Conservation (phyloP, 2,113 vertebrate genomes). For the Rhineura floridana region DNA sequence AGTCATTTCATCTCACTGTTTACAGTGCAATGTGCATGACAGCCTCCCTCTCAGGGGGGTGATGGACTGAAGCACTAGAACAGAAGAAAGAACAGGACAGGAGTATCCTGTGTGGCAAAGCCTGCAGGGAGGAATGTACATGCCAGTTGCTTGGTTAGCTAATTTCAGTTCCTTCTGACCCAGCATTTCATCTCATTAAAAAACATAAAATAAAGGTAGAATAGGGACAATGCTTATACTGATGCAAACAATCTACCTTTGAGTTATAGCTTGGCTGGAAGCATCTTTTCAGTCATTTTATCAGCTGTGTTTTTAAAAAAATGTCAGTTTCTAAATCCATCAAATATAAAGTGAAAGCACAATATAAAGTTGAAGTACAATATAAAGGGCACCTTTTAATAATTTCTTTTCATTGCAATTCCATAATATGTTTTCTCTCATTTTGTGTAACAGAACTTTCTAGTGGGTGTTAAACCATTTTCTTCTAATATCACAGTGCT, state of each 20-base stretch:
- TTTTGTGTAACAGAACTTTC: not conserved
- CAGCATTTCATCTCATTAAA: not conserved
- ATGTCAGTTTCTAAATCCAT: not conserved
- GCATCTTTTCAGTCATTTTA: not conserved
- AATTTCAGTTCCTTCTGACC: not conserved
- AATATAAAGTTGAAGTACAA: not conserved
- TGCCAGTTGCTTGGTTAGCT: not conserved
- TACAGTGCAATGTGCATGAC: not conserved
- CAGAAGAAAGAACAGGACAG: not conserved
- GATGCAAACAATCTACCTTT: not conserved
- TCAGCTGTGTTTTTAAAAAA: not conserved
- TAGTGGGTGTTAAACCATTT: not conserved
- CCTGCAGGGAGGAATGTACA: slow-evolving; percentile 9
- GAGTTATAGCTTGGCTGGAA: not conserved
- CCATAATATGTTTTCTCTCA: not conserved
- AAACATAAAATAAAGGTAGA: not conserved
- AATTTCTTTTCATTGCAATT: not conserved
- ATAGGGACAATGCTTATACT: not conserved
- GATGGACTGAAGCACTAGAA: not conserved
- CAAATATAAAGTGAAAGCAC: not conserved
- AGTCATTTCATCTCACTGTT: not conserved
- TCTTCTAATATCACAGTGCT: not conserved
- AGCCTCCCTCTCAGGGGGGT: not conserved
- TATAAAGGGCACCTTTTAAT: not conserved
- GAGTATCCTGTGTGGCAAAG: not conserved